phyloP scores from a whole-genome alignment of 2,797 vertebrate genomes.

The Aquila chrysaetos region DNA sequence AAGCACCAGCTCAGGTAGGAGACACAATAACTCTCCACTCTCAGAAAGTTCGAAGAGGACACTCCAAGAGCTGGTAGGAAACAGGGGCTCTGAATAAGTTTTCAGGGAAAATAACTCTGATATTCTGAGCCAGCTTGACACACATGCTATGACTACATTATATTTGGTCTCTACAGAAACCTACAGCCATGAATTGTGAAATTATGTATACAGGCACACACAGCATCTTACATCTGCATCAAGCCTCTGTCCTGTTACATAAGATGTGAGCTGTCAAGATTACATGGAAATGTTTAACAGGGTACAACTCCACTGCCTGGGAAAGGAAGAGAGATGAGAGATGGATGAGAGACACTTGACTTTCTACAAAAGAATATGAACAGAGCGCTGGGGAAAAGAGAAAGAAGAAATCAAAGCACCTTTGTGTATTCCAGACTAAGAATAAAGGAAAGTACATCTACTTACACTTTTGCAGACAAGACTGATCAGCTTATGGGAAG shows the following conservation, averaged over 20 bases:
- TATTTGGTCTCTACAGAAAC: not conserved
- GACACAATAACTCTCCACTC: not conserved
- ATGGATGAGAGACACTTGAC: not conserved
- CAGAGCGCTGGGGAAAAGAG: not conserved
- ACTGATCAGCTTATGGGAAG: not conserved
- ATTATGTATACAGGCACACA: not conserved
- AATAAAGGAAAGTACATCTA: not conserved
- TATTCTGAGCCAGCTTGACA: not conserved
- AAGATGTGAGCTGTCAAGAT: not conserved
- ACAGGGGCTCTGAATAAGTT: not conserved
- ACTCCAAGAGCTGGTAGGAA: not conserved
- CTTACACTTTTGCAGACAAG: not conserved
- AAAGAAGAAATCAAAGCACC: not conserved
- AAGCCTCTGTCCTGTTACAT: rapidly evolving
- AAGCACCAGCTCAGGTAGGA: not conserved
- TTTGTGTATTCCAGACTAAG: not conserved
- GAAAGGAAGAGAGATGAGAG: not conserved
- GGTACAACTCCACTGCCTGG: not conserved
- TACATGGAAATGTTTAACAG: not conserved
- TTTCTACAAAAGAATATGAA: not conserved
- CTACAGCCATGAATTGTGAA: not conserved
- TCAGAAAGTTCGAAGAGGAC: not conserved
- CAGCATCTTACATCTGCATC: not conserved
- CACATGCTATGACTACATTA: no score
- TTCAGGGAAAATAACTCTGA: not conserved